Percentiles rank a stretch among this genome's conserved stretches.
Evolutionary conservation across 2,113 vertebrate species (phyloP).

Genomic region (Megalops atlanticus): DNA sequence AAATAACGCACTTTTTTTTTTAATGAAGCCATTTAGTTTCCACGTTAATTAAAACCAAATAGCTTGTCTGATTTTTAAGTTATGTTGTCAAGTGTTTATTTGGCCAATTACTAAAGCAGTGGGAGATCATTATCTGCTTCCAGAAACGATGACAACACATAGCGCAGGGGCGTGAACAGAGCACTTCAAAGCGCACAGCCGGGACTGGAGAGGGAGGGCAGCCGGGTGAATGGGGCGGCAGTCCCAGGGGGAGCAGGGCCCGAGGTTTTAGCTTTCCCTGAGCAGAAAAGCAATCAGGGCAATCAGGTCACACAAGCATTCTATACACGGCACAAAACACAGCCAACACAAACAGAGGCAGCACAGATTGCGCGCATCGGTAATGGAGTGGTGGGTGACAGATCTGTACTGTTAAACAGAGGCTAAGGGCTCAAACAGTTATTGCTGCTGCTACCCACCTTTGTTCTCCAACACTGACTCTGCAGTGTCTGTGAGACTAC

Average conservation of each 20-base stretch:
- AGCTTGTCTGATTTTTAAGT: slow-evolving; percentile 75
- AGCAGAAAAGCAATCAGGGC: slow-evolving; percentile 17
- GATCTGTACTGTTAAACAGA: background rate
- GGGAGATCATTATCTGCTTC: slow-evolving; percentile 92
- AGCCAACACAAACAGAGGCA: slow-evolving; percentile 1
- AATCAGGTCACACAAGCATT: slow-evolving; percentile 28
- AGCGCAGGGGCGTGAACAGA: slow-evolving; percentile 65
- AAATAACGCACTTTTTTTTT: slow-evolving; percentile 72
- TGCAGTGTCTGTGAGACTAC: no score
- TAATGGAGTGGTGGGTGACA: background rate
- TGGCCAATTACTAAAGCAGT: slow-evolving; percentile 98
- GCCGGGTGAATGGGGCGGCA: background rate
- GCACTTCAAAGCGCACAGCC: slow-evolving; percentile 58
- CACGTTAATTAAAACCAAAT: slow-evolving; percentile 81
- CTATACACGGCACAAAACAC: slow-evolving; percentile 8
- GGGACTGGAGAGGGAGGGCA: slow-evolving; percentile 35
- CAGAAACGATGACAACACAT: slow-evolving; percentile 69
- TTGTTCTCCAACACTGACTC: no score
- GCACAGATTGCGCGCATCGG: background rate
- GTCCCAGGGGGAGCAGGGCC: no score
- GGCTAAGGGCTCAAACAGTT: background rate
- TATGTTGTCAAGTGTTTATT: slow-evolving; percentile 93
- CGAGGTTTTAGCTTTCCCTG: background rate
- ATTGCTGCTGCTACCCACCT: background rate
- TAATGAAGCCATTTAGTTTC: slow-evolving; percentile 76